phyloP scores from a whole-genome alignment of 2,797 vertebrate genomes.

The Falco concolor region DNA sequence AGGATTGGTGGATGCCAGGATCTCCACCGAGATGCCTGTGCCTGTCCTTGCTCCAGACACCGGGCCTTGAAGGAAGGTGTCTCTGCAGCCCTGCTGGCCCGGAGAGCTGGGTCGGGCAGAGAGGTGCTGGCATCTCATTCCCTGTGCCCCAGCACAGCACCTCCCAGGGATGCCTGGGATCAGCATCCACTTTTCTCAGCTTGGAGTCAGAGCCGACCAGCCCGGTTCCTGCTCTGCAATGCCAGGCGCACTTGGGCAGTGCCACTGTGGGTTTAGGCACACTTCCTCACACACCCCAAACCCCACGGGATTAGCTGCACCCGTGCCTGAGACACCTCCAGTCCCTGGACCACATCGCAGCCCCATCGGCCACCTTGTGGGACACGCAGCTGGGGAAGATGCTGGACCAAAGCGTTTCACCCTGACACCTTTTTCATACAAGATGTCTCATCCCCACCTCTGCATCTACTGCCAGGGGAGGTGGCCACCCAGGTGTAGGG shows the following conservation, averaged over 20 bases:
- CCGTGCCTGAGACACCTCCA: not conserved
- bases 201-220: not conserved
- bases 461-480: not conserved
- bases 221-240: not conserved
- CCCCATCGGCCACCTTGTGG: rapidly evolving
- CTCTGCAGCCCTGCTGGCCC: not conserved
- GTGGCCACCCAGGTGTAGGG: rapidly evolving
- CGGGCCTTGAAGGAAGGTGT: not conserved
- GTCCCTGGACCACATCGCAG: rapidly evolving
- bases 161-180: not conserved
- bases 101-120: not conserved
- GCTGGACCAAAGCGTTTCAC: not conserved
- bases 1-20: not conserved
- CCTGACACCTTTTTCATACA: not conserved
- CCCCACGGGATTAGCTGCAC: rapidly evolving
- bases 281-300: not conserved
- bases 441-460: not conserved
- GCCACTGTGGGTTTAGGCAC: not conserved
- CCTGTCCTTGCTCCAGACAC: not conserved
- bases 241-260: not conserved
- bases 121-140: rapidly evolving
- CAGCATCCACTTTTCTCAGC: not conserved
- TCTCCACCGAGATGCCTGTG: not conserved
- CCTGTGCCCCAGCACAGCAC: not conserved
- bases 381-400: rapidly evolving